phyloP scores from a whole-genome alignment of 2,888 invertebrate genomes.

The Dromius quadrimaculatus region DNA sequence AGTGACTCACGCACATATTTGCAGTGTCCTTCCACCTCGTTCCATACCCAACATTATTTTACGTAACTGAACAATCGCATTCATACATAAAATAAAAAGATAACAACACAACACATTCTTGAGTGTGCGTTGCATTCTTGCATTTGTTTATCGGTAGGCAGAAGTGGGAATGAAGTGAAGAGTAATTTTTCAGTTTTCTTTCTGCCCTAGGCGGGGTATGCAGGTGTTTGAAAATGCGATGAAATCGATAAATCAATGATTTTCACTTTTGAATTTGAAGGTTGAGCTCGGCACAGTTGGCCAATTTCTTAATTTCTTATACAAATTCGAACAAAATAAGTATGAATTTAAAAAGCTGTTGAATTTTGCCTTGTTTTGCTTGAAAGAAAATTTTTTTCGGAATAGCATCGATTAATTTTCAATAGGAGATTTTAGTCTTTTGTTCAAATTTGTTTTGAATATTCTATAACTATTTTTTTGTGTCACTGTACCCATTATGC shows the following conservation, averaged over 20 bases:
- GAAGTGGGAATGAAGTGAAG: not conserved
- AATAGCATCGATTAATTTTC: no score
- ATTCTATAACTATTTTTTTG: no score
- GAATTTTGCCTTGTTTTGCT: no score
- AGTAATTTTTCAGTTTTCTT: not conserved
- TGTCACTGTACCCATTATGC: no score
- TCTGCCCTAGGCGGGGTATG: not conserved
- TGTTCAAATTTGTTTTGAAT: no score
- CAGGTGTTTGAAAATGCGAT: not conserved
- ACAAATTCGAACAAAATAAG: no score
- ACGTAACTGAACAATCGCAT: not conserved
- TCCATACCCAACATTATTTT: not conserved
- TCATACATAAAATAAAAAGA: not conserved
- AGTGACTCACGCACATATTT: not conserved
- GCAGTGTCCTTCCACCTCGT: not conserved
- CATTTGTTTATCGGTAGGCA: not conserved
- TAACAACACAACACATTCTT: not conserved
- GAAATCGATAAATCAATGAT: no score
- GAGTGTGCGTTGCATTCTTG: not conserved
- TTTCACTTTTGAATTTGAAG: slow-evolving; percentile 16
- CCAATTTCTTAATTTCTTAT: no score
- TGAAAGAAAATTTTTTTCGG: no score
- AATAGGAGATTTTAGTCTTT: no score
- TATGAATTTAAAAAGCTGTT: no score
- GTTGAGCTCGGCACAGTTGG: no score